Evolutionary conservation across 2,113 vertebrate species (phyloP), one percentile per base, ranked within the genome.

Genomic region (Craseonycteris thonglongyai): DNA sequence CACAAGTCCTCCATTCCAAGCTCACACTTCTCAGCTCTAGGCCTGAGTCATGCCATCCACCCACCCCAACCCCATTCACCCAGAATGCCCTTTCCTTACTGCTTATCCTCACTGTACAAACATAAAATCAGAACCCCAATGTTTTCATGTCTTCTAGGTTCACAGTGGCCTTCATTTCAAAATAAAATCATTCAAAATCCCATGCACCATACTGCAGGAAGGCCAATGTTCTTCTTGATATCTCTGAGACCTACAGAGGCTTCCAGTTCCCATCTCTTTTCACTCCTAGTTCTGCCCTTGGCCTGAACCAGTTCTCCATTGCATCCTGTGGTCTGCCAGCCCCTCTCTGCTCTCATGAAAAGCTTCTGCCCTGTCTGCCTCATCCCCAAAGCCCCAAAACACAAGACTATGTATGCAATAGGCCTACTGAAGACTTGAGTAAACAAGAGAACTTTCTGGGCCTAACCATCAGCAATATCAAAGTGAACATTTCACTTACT

Each of bases 171-270:
- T 85, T 74, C 1, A 10, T 38, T 80, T 88, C 38, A 63, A n/a
- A 95, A 69, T 40, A 56, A 61, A 74, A 71, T 26, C 22, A 6
- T 54, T 81, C 35, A 45, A 33, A 54, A n/a, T 28, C 42, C 68
- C 28, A 5, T 0, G 0, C 18, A 35, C 40, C 35, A 2, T 1
- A 13, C n/a, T 11, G 0, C 6, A 2, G 28, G 28, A n/a, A 35
- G 10, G 26, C 61, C 69, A 24, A 13, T 1, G 2, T 49, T 38
- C 45, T 49, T 68, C 26, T 28, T 28, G 9, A 2, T 12, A 4
- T 28, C 59, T 63, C 66, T 18, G 68, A 59, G 66, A 42, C 75
- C 47, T 15, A 8, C 28, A n/a, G 28, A 47, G 49, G 40, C n/a
- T 33, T 9, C 54, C 3, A 3, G 33, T 21, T 84, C 45, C 42